Evolutionary conservation across 2,797 vertebrate species (phyloP).

Genomic region (Varecia variegata): DNA sequence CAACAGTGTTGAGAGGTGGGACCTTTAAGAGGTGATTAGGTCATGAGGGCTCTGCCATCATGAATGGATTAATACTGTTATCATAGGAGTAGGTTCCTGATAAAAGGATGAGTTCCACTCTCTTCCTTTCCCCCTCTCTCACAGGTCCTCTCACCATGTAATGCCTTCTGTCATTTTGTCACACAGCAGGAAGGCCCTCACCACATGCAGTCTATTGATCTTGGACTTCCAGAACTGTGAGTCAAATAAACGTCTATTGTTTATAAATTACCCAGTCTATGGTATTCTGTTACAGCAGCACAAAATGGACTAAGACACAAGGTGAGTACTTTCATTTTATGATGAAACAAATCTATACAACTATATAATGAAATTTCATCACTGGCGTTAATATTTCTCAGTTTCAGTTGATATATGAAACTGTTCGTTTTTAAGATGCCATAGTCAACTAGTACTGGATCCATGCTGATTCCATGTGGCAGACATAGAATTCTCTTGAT

Average conservation of each 20-base stretch:
- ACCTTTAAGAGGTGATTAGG: background rate
- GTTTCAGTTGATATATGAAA: background rate
- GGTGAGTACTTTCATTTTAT: background rate
- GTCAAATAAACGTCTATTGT: background rate
- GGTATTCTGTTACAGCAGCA: background rate
- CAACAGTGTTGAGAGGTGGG: background rate
- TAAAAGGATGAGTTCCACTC: background rate
- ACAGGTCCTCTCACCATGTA: background rate
- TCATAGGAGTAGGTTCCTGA: background rate
- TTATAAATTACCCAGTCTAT: background rate
- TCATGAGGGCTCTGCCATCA: background rate
- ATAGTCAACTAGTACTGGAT: background rate
- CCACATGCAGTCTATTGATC: background rate
- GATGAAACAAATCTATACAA: background rate
- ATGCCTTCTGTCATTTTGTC: background rate
- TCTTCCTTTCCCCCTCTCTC: background rate
- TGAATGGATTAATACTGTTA: background rate
- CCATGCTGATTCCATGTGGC: background rate
- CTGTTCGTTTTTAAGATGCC: slow-evolving; percentile 30
- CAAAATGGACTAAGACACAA: background rate
- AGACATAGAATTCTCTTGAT: background rate
- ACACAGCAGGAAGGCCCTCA: background rate
- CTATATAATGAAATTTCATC: background rate
- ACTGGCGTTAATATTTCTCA: background rate
- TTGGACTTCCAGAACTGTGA: background rate